Evolutionary conservation across 92 coral and sea anemone species (phyloP), one percentile per base, ranked within the genome.

Genomic region (Parazoanthus swiftii): DNA sequence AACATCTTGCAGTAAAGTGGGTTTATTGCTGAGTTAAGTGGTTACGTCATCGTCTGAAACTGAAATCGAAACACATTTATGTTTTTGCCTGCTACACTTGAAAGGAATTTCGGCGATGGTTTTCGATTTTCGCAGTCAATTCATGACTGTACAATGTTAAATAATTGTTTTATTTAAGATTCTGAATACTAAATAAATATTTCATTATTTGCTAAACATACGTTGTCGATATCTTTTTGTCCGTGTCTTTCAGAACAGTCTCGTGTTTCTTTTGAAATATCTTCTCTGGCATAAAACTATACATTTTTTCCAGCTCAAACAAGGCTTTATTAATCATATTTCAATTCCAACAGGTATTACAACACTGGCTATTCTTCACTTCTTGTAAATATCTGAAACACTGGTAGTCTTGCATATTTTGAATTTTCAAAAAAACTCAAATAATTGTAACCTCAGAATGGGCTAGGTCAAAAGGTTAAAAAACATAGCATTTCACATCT

Each of bases 401-500:
- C 70, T 5, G 8, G 70, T 21, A 18, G 25, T 38, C 51, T 75
- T 37, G n/a, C 79, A 75, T 75, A 37, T 38, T 75, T 75, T 9
- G n/a, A 38, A 75, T 75, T 75, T 37, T 39, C 11, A 23, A 18
- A 37, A 75, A 75, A 39, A 75, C 38, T 75, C 14, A 75, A 39
- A 39, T 29, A 75, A 75, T 75, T 75, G 79, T 75, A 14, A 74
- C 78, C 78, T 74, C 78, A 20, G n/a, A n/a, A n/a, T n/a, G n/a
- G 70, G 70, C 77, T 33, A 9, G 21, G 23, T 74, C 23, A 33
- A 74, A 36, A 35, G 79, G 79, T 75, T 36, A 15, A 36, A n/a
- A n/a, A 37, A 75, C 13, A 75, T 38, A 38, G 9, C 44, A 75
- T 75, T 21, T 75, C 23, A 75, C 44, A 36, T 36, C 44, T 20